These are phyloP conservation scores for Numida meleagris DNA, from an alignment of 2,113 vertebrate species.

Conservation along the genomic window DNA sequence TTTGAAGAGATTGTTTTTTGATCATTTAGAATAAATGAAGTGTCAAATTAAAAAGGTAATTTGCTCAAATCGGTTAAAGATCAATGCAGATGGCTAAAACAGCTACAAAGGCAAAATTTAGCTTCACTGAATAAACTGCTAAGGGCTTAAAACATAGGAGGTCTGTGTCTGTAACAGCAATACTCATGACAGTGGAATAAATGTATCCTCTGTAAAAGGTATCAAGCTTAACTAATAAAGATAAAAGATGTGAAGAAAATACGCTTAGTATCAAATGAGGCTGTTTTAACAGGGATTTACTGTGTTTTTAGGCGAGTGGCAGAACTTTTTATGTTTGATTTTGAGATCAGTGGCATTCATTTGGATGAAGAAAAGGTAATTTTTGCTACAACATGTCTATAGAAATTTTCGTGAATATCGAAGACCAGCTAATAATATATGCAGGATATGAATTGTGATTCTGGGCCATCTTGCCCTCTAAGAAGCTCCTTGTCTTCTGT, in stretches of 20 bases:
- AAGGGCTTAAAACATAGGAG: not conserved
- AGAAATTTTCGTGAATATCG: constrained; percentile 17
- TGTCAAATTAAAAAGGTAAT: not conserved
- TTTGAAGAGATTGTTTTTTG: not conserved
- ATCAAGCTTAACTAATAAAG: not conserved
- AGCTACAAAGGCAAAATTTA: not conserved
- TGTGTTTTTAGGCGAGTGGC: constrained; percentile 88
- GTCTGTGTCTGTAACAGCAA: not conserved
- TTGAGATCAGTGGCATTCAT: constrained; percentile 99
- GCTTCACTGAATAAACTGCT: not conserved
- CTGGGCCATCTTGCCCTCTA: not conserved
- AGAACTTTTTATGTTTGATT: constrained; percentile 98
- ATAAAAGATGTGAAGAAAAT: constrained; percentile 3
- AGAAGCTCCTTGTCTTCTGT: not conserved
- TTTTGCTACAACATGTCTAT: not conserved
- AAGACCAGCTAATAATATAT: not conserved
- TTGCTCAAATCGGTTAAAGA: not conserved
- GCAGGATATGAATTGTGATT: fast-evolving
- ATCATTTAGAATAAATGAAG: not conserved
- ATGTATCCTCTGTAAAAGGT: not conserved
- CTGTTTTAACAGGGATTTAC: constrained; percentile 58
- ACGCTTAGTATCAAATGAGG: not conserved
- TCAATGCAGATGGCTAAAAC: not conserved
- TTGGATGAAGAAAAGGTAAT: constrained; percentile 92
- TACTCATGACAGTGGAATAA: not conserved